Conservation (phyloP, 2,797 vertebrate genomes). For the Pitangus sulphuratus region DNA sequence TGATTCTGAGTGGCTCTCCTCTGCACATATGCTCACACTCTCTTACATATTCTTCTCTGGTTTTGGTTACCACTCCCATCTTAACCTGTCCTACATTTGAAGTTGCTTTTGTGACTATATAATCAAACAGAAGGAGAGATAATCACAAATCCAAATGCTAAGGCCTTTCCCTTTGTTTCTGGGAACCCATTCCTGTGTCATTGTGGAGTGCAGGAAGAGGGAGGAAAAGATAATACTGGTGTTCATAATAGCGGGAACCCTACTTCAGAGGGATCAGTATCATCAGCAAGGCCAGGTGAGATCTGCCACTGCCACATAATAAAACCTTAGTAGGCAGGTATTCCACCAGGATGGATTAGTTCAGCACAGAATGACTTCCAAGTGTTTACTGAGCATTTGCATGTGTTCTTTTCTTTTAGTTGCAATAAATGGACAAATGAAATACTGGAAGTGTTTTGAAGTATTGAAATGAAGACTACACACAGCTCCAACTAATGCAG, state of each 20-base stretch:
- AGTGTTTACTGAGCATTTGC: neutral
- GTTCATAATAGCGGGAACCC: neutral
- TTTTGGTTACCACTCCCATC: neutral
- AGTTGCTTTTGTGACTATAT: neutral
- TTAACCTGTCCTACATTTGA: neutral
- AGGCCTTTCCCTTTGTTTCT: neutral
- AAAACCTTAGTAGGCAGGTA: neutral
- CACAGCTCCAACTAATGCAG: neutral
- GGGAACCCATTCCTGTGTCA: neutral
- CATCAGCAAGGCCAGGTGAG: neutral
- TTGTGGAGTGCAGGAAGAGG: too few species aligned
- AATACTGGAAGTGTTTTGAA: neutral
- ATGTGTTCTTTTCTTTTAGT: neutral
- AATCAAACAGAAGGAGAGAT: neutral
- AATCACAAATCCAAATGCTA: neutral
- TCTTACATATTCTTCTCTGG: neutral
- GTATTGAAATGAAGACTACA: neutral
- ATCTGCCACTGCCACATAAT: neutral
- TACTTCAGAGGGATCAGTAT: neutral
- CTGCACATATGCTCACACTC: neutral
- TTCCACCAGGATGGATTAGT: neutral
- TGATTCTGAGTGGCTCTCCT: neutral
- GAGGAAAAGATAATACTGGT: neutral
- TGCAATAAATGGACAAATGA: neutral
- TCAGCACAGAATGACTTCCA: neutral